phyloP scores from a whole-genome alignment of 2,888 invertebrate genomes.

The Melanostoma scalare region DNA sequence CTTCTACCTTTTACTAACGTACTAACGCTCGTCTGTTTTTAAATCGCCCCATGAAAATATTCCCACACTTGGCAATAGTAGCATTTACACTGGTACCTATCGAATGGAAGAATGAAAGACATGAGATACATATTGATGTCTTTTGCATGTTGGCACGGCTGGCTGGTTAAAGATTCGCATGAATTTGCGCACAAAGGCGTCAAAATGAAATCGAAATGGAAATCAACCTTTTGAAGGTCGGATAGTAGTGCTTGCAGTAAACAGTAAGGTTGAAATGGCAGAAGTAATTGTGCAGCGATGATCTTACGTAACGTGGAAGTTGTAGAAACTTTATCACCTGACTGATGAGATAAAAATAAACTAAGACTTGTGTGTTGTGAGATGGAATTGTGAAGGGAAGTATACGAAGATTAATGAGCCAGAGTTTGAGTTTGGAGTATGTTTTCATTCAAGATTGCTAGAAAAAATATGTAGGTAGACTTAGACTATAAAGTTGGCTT shows the following conservation, averaged over 20 bases:
- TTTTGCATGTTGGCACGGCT: conserved; percentile 60
- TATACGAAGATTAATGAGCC: conserved; percentile 5
- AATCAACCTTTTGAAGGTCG: conserved; percentile 69
- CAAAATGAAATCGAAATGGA: conserved; percentile 52
- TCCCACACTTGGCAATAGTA: not conserved
- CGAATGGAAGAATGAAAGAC: conserved; percentile 18
- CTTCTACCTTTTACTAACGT: no score
- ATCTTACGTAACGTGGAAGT: conserved; percentile 58
- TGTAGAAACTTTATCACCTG: conserved; percentile 53
- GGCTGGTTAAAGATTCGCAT: conserved; percentile 54
- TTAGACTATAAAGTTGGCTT: not conserved
- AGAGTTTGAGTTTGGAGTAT: not conserved
- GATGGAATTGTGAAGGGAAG: not conserved
- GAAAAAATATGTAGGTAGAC: not conserved
- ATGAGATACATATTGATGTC: conserved; percentile 44
- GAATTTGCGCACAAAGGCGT: conserved; percentile 56
- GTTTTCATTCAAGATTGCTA: conserved; percentile 1
- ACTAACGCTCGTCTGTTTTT: no score
- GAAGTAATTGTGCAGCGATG: conserved; percentile 7
- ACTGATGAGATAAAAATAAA: conserved; percentile 10
- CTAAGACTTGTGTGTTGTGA: not conserved
- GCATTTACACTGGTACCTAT: not conserved
- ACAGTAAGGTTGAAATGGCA: conserved; percentile 26
- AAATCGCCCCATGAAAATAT: not conserved
- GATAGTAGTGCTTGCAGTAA: not conserved